These are phyloP conservation scores for Prunella fulvescens DNA, from an alignment of 2,113 vertebrate species.

Conservation along the genomic window DNA sequence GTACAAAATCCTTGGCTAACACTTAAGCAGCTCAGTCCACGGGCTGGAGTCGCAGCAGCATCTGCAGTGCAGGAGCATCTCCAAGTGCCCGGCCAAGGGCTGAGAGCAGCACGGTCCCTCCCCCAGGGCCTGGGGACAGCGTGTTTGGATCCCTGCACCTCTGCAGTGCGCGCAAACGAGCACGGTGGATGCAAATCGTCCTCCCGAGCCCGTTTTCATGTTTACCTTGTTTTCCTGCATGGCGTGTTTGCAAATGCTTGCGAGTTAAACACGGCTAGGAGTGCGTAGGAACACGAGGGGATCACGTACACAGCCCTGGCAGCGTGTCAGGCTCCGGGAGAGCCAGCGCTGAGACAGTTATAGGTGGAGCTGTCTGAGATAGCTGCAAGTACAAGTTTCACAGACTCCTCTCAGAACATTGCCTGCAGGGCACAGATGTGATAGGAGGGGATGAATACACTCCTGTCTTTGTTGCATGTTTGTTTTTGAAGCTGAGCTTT, in stretches of 20 bases:
- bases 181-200: background rate
- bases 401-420: constrained; percentile 38
- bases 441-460: background rate
- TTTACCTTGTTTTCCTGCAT: background rate
- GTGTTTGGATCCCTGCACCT: background rate
- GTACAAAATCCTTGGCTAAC: background rate
- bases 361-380: constrained; percentile 49
- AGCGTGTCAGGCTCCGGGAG: background rate
- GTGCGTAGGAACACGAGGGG: background rate
- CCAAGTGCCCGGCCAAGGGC: background rate
- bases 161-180: rapidly evolving
- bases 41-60: background rate
- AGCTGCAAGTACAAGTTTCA: constrained; percentile 11
- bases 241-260: background rate
- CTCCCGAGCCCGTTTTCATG: background rate
- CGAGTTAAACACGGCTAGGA: background rate
- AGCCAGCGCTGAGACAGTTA: background rate
- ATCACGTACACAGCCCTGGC: constrained; percentile 18
- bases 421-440: constrained; percentile 45
- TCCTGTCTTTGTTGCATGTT: background rate
- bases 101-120: background rate
- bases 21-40: background rate
- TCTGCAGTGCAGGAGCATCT: background rate
- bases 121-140: background rate
- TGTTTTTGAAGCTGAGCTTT: background rate